These are phyloP conservation scores for Luscinia luscinia DNA, from an alignment of 2,797 vertebrate genomes.

Conservation along the genomic window DNA sequence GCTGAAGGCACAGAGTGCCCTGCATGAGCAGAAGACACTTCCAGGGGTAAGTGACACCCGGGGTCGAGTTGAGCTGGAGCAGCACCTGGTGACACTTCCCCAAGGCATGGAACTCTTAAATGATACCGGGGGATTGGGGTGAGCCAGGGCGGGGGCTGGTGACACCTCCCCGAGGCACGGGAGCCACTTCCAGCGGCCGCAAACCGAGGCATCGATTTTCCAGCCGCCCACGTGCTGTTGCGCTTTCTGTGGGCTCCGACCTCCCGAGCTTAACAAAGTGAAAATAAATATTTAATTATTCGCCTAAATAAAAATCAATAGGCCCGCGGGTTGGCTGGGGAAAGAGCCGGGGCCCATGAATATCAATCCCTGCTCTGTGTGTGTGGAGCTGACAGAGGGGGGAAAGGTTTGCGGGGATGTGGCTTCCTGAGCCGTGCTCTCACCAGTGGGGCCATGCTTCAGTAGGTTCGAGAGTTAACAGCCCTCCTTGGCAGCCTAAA, in stretches of 20 bases:
- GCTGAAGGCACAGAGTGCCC: constrained; percentile 95
- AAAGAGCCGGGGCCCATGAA: constrained; percentile 45
- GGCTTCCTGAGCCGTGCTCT: not conserved
- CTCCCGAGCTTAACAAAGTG: constrained; percentile 81
- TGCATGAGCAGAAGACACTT: constrained; percentile 94
- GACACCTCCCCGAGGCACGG: rapidly evolving
- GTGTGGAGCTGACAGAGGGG: not conserved
- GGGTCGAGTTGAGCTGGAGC: rapidly evolving
- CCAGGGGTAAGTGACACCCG: constrained; percentile 41
- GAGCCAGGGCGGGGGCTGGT: rapidly evolving
- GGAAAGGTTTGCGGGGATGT: rapidly evolving
- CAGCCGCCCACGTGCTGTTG: constrained; percentile 28
- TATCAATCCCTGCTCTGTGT: not conserved
- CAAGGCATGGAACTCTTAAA: not conserved
- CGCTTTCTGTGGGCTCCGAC: constrained; percentile 71
- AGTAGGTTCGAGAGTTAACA: not conserved
- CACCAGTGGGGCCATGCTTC: rapidly evolving
- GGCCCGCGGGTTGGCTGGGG: constrained; percentile 66
- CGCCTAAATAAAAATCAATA: constrained; percentile 82
- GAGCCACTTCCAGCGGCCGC: constrained; percentile 38
- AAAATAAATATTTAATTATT: constrained; percentile 86
- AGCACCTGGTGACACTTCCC: not conserved
- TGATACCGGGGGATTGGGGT: rapidly evolving
- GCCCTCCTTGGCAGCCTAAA: not conserved
- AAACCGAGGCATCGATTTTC: constrained; percentile 59